Percentiles rank a stretch among this genome's conserved stretches.
Evolutionary conservation across 2,113 vertebrate species (phyloP).

Genomic region (Lepus europaeus): DNA sequence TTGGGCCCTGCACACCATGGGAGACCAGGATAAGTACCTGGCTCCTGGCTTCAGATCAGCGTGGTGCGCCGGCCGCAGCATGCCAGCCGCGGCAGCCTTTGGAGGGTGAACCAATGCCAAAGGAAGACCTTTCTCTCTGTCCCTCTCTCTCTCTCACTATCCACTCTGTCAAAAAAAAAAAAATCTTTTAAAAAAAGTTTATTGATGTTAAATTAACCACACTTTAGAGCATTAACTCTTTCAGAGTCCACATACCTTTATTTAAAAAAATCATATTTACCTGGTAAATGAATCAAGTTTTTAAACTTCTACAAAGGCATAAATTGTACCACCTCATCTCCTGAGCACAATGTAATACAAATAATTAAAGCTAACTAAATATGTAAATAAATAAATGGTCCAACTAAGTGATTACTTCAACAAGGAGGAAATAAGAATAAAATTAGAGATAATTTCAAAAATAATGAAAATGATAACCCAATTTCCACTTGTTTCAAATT

Average conservation of each 20-base stretch:
- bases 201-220: background rate
- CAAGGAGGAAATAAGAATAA: conserved; percentile 63
- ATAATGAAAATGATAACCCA: conserved; percentile 63
- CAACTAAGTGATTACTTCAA: conserved; percentile 54
- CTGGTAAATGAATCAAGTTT: conserved; percentile 15
- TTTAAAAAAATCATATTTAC: background rate
- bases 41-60: no score
- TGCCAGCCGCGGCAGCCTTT: no score
- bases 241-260: background rate
- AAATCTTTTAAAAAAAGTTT: no score
- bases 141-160: no score
- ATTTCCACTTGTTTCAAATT: conserved; percentile 17
- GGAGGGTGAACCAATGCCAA: no score
- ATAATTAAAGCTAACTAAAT: conserved; percentile 55
- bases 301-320: background rate
- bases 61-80: no score
- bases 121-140: no score
- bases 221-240: background rate
- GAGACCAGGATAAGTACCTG: no score
- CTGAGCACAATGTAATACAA: conserved; percentile 1
- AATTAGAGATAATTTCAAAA: conserved; percentile 58
- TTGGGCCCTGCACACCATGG: no score
- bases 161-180: no score
- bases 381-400: background rate
- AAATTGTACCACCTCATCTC: background rate